Conservation (phyloP, 2,113 vertebrate genomes). For the Puma concolor region DNA sequence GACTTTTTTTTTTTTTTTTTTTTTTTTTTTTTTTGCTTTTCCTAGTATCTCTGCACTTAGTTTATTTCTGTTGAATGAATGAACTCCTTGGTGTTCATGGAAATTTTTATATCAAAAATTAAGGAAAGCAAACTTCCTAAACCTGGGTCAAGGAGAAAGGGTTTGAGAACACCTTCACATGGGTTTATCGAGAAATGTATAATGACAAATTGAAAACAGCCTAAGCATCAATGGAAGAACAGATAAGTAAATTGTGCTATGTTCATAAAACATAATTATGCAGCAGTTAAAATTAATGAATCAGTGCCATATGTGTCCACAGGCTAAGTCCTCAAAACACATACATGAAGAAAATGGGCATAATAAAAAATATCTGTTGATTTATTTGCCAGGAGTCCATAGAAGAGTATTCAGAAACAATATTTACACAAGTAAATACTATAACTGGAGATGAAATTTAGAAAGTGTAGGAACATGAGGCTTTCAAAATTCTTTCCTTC, state of each 20-base stretch:
- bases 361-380: not conserved
- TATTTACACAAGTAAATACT: not conserved
- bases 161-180: not conserved
- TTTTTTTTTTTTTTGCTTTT: not conserved
- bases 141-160: not conserved
- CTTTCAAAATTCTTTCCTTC: not conserved
- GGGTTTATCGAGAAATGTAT: not conserved
- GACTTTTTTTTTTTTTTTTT: not conserved
- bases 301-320: conserved; percentile 7
- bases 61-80: not conserved
- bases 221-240: not conserved
- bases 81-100: not conserved
- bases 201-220: conserved; percentile 56
- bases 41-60: not conserved
- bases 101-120: conserved; percentile 27
- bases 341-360: conserved; percentile 34
- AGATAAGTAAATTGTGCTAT: not conserved
- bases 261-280: conserved; percentile 53
- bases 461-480: not conserved
- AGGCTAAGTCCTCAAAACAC: conserved; percentile 17
- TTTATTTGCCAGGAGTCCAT: not conserved
- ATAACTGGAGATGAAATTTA: not conserved
- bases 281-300: conserved; percentile 64
- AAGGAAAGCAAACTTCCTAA: conserved; percentile 17
- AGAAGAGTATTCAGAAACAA: not conserved